These are phyloP conservation scores for Mycalesis mineus DNA, from an alignment of 2,888 invertebrate genomes.

Conservation along the genomic window DNA sequence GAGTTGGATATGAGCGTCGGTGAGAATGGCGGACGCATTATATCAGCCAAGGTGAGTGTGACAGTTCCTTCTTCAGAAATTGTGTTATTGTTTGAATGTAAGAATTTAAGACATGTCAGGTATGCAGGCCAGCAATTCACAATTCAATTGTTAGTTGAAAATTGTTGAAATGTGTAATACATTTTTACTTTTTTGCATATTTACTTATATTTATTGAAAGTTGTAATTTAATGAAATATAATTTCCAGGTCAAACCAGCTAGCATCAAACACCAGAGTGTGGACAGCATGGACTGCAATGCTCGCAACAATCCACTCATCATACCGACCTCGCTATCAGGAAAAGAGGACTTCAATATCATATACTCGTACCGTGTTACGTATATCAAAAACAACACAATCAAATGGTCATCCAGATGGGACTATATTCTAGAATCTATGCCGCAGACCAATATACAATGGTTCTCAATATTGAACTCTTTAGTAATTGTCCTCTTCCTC, in stretches of 20 bases:
- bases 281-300: conserved; percentile 66
- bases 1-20: conserved; percentile 91
- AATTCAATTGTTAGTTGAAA: too few relatives aligned
- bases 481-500: conserved; percentile 97
- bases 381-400: conserved; percentile 89
- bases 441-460: conserved; percentile 99
- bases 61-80: not conserved
- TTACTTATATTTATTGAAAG: too few relatives aligned
- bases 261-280: conserved; percentile 76
- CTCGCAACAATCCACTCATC: conserved; percentile 80
- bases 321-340: conserved; percentile 80
- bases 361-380: conserved; percentile 91
- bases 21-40: conserved; percentile 92
- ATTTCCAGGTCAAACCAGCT: conserved; percentile 65
- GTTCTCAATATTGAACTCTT: conserved; percentile 98
- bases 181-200: too few relatives aligned
- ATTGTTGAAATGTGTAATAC: too few relatives aligned
- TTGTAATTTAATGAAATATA: not conserved
- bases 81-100: too few relatives aligned
- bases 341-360: conserved; percentile 79
- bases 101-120: too few relatives aligned
- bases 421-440: conserved; percentile 98
- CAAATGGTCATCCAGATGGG: conserved; percentile 99
- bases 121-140: too few relatives aligned
- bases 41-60: conserved; percentile 84